Percentiles rank a stretch among this genome's conserved stretches.
These are phyloP conservation scores for Dexiosoma caninum DNA, from an alignment of 2,888 invertebrate species.

Conservation along the genomic window DNA sequence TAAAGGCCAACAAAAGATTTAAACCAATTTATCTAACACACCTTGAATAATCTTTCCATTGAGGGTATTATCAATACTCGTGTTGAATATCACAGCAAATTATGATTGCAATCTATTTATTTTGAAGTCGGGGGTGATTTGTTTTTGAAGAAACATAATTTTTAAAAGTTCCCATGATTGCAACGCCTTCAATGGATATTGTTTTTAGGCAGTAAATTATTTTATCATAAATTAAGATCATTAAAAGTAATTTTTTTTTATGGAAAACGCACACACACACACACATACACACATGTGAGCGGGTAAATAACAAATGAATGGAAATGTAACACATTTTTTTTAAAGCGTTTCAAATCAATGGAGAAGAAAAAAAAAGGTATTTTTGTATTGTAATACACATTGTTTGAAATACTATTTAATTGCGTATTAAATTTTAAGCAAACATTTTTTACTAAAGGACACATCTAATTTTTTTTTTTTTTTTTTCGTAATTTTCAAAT, in stretches of 20 bases:
- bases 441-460: conserved; percentile 17
- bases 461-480: background rate
- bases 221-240: conserved; percentile 4
- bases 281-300: background rate
- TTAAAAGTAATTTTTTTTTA: background rate
- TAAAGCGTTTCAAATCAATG: background rate
- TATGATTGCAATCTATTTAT: conserved; percentile 6
- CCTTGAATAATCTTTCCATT: conserved; percentile 20
- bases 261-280: background rate
- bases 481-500: background rate
- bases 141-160: background rate
- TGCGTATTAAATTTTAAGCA: background rate
- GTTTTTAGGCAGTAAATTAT: conserved; percentile 3
- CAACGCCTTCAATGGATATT: conserved; percentile 19
- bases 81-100: background rate
- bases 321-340: conserved; percentile 5
- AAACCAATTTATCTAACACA: conserved; percentile 23
- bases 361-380: background rate
- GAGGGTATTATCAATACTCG: background rate
- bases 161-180: background rate
- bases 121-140: conserved; percentile 17
- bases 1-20: background rate
- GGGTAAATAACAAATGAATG: background rate
- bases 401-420: conserved; percentile 20
- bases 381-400: background rate